These are phyloP conservation scores for Arctocebus calabarensis DNA, from an alignment of 2,797 vertebrate genomes.

Conservation along the genomic window DNA sequence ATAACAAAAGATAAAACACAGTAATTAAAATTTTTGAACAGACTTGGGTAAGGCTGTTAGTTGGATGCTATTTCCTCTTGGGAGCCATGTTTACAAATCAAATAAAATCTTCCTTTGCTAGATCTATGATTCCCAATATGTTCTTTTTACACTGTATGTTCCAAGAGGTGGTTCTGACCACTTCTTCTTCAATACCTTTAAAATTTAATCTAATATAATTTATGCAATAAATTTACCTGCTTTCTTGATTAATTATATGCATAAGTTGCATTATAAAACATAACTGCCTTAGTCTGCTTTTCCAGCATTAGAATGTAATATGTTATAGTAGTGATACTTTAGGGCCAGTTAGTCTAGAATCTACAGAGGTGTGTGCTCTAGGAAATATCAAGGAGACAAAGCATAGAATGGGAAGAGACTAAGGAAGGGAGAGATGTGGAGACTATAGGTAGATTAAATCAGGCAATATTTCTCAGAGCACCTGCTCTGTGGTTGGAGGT, in stretches of 20 bases:
- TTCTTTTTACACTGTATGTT: not conserved
- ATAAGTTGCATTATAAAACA: not conserved
- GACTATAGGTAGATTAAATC: not conserved
- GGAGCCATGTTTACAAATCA: not conserved
- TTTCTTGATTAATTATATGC: not conserved
- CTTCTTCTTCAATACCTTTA: not conserved
- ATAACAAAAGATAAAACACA: not conserved
- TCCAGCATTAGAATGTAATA: not conserved
- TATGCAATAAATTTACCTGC: not conserved
- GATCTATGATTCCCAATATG: not conserved
- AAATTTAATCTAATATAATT: not conserved
- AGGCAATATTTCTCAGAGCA: not conserved
- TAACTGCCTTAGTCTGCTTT: not conserved
- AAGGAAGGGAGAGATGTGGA: not conserved
- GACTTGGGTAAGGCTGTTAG: not conserved
- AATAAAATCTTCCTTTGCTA: not conserved
- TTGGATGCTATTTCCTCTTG: not conserved
- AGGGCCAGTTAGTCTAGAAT: not conserved
- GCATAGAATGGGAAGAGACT: not conserved
- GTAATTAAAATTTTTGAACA: not conserved
- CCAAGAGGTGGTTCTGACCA: not conserved
- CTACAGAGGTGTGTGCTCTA: not conserved
- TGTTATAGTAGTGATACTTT: not conserved
- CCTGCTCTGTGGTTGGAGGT: not conserved
- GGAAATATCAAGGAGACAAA: not conserved